Conservation (phyloP, 2,888 invertebrate genomes). For the Elysia crispata region DNA sequence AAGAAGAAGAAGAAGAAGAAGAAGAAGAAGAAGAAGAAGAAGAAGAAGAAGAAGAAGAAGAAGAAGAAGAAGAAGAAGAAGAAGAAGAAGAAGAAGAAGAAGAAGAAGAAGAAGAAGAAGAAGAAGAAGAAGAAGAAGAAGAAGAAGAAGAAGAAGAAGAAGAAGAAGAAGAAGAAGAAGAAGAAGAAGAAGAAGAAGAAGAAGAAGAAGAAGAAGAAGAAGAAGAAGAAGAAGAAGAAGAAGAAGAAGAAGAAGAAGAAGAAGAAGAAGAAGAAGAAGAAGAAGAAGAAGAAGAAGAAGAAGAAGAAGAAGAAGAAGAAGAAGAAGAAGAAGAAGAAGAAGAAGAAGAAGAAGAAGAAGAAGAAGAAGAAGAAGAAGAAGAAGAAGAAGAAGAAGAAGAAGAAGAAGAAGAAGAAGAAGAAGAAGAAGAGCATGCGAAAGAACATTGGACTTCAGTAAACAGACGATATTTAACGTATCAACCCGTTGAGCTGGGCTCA, state of each 20-base stretch:
- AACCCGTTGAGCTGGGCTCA: background rate
- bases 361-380: slow-evolving; percentile 1
- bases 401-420: background rate
- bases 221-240: background rate
- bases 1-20: background rate
- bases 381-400: slow-evolving; percentile 3
- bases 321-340: background rate
- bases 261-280: background rate
- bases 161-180: background rate
- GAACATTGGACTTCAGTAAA: background rate
- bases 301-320: background rate
- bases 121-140: slow-evolving; percentile 16
- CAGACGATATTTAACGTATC: background rate
- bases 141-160: background rate
- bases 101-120: slow-evolving; percentile 19
- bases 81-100: background rate
- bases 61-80: background rate
- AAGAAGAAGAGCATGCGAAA: background rate
- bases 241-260: background rate
- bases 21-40: slow-evolving; percentile 6
- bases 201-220: background rate
- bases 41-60: background rate
- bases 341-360: slow-evolving; percentile 3
- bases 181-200: background rate
- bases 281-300: slow-evolving; percentile 9